Conservation (phyloP, 2,113 vertebrate species). For the Phoenicopterus ruber region DNA sequence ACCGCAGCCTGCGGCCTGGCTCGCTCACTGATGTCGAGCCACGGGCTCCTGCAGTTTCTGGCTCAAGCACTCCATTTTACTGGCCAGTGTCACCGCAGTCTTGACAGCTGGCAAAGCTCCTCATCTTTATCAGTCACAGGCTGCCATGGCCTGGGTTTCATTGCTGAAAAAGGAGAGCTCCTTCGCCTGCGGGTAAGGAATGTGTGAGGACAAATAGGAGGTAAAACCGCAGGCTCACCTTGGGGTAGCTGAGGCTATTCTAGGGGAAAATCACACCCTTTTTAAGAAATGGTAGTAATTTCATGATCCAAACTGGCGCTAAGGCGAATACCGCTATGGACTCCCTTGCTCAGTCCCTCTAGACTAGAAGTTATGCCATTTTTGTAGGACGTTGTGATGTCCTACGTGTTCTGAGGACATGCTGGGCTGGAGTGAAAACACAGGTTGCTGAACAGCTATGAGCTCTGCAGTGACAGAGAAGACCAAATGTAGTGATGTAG, state of each 20-base stretch:
- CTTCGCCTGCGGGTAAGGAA: background rate
- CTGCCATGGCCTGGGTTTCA: background rate
- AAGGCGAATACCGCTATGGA: background rate
- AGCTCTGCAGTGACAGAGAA: background rate
- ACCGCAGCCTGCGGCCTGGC: background rate
- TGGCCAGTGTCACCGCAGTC: background rate
- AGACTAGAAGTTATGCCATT: background rate
- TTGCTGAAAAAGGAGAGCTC: background rate
- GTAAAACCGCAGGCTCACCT: background rate
- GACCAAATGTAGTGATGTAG: background rate
- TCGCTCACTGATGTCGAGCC: fast-evolving
- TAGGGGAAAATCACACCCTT: background rate
- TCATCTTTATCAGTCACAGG: background rate
- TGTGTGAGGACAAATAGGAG: background rate
- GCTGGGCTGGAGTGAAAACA: background rate
- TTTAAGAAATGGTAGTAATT: background rate
- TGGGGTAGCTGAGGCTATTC: background rate
- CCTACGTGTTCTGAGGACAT: background rate
- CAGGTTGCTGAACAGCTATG: background rate
- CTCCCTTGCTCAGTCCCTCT: background rate
- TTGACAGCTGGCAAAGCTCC: background rate
- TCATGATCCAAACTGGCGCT: background rate
- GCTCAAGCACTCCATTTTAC: background rate
- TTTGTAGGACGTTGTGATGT: background rate
- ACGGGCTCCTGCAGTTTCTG: background rate